Evolutionary conservation across 2,888 invertebrate genomes (phyloP), one percentile per base, ranked within the genome.

Genomic region (Amphiduros pacificus): DNA sequence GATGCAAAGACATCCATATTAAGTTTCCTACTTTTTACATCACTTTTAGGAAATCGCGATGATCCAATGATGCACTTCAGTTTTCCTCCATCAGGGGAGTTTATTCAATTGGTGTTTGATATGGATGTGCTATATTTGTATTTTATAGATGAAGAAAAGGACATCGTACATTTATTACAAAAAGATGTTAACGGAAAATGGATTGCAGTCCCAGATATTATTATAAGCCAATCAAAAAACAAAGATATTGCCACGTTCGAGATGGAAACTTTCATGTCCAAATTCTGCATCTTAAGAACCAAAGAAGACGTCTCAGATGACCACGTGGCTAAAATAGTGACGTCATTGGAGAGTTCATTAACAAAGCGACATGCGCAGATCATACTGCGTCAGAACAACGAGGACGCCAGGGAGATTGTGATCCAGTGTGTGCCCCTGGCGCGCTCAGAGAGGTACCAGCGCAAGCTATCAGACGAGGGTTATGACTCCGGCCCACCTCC

Each of bases 241-340:
- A 79, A 77, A 61, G 79, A 79, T 65, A 63, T 74, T 11, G 76
- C 76, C 3, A 65, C 62, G 2, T 74, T 78, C 60, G 77, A 77
- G n/a, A 31, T 60, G 6, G 50, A 55, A 31, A 44, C 14, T 29
- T 54, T n/a, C 17, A 20, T n/a, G 20, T 20, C 44, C n/a, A 44
- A 44, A 22, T 20, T 74, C 31, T 36, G 76, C 24, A 52, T 77
- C 5, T 53, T 78, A 11, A 59, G 76, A n/a, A 72, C 73, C 4
- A 74, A 72, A 31, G 28, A 63, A 11, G 71, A 67, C 6, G 54
- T 64, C 1, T 50, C 66, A 2, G 60, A 55, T 28, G 14, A 48
- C n/a, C 59, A 65, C 1, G 68, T 73, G 2, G 76, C 75, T 40
- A 68, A 69, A 49, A 72, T 76, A 44, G 74, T 71, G 2, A 53